Conservation (phyloP, 35 echinoderm and acorn worm genomes). For the Lytechinus variegatus region DNA sequence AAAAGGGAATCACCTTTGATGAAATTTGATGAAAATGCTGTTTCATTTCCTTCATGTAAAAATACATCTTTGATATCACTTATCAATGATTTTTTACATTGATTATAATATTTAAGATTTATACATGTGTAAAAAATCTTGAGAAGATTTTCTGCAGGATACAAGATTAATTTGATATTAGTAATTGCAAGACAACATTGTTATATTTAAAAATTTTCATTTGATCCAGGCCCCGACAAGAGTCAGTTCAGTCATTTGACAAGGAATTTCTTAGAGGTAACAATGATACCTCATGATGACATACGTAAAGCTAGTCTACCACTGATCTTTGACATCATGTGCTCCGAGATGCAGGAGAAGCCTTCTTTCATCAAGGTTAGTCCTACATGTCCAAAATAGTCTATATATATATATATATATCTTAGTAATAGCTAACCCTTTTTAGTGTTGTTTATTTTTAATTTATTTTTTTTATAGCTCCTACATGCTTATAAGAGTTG, state of each 20-base stretch:
- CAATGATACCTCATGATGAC: conserved; percentile 64
- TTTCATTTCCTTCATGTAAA: neutral
- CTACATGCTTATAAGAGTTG: neutral
- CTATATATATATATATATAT: neutral
- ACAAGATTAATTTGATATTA: too few species aligned
- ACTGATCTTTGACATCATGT: conserved; percentile 93
- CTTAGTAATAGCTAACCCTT: too few species aligned
- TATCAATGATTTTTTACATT: too few species aligned
- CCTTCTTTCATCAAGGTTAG: conserved; percentile 63
- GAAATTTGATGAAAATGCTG: neutral
- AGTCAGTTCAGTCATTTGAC: conserved; percentile 66
- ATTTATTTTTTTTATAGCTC: neutral
- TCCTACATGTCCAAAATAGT: neutral
- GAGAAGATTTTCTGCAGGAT: neutral
- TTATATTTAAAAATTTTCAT: neutral
- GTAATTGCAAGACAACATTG: too few species aligned
- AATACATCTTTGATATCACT: too few species aligned
- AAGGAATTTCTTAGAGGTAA: conserved; percentile 82
- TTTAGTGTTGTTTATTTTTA: too few species aligned
- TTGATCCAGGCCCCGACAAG: conserved; percentile 60
- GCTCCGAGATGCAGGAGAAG: conserved; percentile 74
- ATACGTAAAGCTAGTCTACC: conserved; percentile 74
- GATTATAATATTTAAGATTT: too few species aligned
- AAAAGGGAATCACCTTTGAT: neutral
- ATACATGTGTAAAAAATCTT: neutral